Evolutionary conservation across 2,888 invertebrate species (phyloP).

Genomic region (Tachystola acroxantha): DNA sequence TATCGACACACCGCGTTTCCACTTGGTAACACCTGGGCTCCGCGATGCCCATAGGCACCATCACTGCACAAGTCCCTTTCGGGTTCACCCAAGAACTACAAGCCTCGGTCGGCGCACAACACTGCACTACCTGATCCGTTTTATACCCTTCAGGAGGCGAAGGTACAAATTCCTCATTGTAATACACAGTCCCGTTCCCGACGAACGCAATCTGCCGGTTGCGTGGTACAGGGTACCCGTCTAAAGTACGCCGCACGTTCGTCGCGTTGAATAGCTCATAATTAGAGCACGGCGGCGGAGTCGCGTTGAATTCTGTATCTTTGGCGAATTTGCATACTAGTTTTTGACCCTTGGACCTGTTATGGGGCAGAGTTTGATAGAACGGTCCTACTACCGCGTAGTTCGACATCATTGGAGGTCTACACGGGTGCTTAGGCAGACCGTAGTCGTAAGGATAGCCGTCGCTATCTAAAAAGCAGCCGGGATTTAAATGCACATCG

Average conservation of each 20-base stretch:
- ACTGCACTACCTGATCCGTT: conserved; percentile 73
- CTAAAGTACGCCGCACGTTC: conserved; percentile 86
- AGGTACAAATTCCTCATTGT: conserved; percentile 79
- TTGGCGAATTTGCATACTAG: conserved; percentile 70
- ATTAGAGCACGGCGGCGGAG: conserved; percentile 54
- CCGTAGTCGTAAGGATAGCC: conserved; percentile 90
- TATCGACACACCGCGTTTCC: conserved; percentile 79
- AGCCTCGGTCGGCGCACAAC: conserved; percentile 60
- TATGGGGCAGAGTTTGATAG: conserved; percentile 88
- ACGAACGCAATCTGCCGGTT: conserved; percentile 71
- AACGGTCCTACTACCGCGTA: conserved; percentile 71
- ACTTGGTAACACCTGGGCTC: conserved; percentile 73
- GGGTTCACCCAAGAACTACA: conserved; percentile 69
- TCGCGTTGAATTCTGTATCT: conserved; percentile 67
- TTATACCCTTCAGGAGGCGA: conserved; percentile 86
- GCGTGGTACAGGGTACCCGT: conserved; percentile 85
- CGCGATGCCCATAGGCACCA: conserved; percentile 65
- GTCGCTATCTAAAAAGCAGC: conserved; percentile 86
- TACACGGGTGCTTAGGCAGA: conserved; percentile 80
- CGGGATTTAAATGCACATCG: conserved; percentile 86
- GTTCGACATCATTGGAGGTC: conserved; percentile 65
- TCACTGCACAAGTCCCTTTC: conserved; percentile 73
- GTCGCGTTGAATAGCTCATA: conserved; percentile 64
- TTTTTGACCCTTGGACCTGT: conserved; percentile 79
- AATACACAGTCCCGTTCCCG: conserved; percentile 66